phyloP scores from a whole-genome alignment of 2,797 vertebrate species.

The Sardinella longiceps region DNA sequence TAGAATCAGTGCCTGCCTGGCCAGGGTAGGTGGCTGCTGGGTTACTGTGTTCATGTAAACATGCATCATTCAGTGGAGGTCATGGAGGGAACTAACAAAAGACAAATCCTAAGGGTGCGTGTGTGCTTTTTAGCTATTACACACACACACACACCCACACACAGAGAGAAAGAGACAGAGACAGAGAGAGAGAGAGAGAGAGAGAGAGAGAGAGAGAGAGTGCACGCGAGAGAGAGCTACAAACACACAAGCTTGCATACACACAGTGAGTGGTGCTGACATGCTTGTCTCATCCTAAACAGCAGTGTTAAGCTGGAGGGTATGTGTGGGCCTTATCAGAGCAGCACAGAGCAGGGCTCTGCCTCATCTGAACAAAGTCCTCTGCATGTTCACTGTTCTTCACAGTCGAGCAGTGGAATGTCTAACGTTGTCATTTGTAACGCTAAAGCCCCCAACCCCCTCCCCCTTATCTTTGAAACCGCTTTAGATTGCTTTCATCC shows the following conservation, averaged over 20 bases:
- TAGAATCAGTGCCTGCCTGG: no score
- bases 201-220: no score
- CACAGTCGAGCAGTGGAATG: not conserved
- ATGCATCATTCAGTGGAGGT: not conserved
- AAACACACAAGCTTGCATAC: not conserved
- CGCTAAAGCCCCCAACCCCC: no score
- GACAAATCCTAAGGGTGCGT: no score
- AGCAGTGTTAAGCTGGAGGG: not conserved
- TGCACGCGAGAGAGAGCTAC: no score
- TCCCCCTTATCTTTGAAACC: no score
- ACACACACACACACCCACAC: slow-evolving; percentile 1
- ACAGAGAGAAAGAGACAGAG: not conserved
- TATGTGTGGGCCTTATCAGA: not conserved
- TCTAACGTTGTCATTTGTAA: not conserved
- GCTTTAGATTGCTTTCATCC: no score
- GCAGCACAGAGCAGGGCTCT: not conserved
- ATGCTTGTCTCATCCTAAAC: not conserved
- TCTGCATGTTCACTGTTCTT: not conserved
- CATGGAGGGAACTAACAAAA: not conserved
- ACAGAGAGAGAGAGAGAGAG: not conserved
- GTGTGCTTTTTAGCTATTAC: not conserved
- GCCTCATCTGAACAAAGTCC: not conserved
- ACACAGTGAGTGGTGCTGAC: slow-evolving; percentile 11
- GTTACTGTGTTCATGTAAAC: not conserved
- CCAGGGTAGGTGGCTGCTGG: no score